Evolutionary conservation across 2,797 vertebrate genomes (phyloP).

Genomic region (Coregonus ussuriensis): DNA sequence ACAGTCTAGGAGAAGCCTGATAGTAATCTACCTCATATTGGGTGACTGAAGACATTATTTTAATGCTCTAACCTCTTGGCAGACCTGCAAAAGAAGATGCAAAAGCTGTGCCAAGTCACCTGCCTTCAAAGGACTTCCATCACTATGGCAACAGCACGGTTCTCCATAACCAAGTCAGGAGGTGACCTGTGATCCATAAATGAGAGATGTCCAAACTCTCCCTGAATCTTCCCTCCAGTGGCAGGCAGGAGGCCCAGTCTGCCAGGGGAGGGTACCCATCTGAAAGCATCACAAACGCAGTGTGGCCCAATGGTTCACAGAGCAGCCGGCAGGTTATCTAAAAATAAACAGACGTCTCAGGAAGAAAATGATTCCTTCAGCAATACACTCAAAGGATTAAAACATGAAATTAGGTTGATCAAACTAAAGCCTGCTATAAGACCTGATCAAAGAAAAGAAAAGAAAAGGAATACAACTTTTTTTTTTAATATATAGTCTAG

Average conservation of each 20-base stretch:
- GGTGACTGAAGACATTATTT: constrained; percentile 26
- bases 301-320: constrained; percentile 32
- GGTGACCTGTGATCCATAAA: constrained; percentile 70
- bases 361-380: constrained; percentile 22
- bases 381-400: constrained; percentile 40
- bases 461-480: not conserved
- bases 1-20: constrained; percentile 1
- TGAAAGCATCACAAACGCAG: constrained; percentile 22
- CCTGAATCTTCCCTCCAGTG: constrained; percentile 24
- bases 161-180: constrained; percentile 61
- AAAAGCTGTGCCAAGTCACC: constrained; percentile 71
- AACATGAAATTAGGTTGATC: constrained; percentile 25
- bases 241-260: not conserved
- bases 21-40: constrained; percentile 7
- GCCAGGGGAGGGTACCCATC: constrained; percentile 15
- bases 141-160: constrained; percentile 80
- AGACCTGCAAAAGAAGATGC: constrained; percentile 54
- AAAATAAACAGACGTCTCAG: constrained; percentile 53
- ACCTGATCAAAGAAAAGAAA: constrained; percentile 1
- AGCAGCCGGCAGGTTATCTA: constrained; percentile 45
- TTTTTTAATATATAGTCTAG: not conserved
- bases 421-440: constrained; percentile 16
- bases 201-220: constrained; percentile 63
- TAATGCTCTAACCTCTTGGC: constrained; percentile 30
- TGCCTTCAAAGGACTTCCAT: constrained; percentile 75